Conservation (phyloP, 2,113 vertebrate genomes). For the Smithornis capensis region DNA sequence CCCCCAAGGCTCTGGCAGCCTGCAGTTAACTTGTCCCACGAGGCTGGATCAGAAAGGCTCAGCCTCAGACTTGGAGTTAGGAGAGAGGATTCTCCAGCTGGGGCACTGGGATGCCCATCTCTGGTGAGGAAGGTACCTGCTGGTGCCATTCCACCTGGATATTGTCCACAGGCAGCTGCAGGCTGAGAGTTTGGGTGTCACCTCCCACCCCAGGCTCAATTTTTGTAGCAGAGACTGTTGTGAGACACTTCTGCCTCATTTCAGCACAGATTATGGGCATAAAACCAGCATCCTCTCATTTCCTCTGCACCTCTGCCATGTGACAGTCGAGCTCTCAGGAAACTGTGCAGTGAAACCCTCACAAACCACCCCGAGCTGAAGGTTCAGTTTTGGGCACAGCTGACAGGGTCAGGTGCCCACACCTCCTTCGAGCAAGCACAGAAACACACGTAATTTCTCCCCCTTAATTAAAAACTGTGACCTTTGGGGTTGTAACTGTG, state of each 20-base stretch:
- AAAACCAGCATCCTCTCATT: not conserved
- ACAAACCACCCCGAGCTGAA: not conserved
- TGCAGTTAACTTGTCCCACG: not conserved
- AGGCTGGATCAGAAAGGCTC: not conserved
- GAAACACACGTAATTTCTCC: not conserved
- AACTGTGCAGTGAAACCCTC: accelerated
- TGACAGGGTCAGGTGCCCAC: not conserved
- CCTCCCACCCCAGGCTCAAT: not conserved
- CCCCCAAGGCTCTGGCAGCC: not conserved
- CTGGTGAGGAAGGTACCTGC: not conserved
- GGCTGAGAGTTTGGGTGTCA: not conserved
- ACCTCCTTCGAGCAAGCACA: not conserved
- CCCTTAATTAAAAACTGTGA: not conserved
- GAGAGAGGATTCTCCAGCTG: not conserved
- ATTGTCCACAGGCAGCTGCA: accelerated
- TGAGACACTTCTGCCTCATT: accelerated
- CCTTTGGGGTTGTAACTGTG: not conserved
- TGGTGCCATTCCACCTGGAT: not conserved
- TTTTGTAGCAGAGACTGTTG: not conserved
- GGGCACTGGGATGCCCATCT: not conserved
- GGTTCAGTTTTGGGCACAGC: not conserved
- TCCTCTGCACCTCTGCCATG: accelerated
- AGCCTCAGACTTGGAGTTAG: not conserved
- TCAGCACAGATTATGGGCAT: not conserved
- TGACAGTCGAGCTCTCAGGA: not conserved